A percentile compares a stretch with the other conserved stretches of the same genome.
These are phyloP conservation scores for Lutraria rhynchaena DNA, from an alignment of 1,140 invertebrate species.

Conservation along the genomic window DNA sequence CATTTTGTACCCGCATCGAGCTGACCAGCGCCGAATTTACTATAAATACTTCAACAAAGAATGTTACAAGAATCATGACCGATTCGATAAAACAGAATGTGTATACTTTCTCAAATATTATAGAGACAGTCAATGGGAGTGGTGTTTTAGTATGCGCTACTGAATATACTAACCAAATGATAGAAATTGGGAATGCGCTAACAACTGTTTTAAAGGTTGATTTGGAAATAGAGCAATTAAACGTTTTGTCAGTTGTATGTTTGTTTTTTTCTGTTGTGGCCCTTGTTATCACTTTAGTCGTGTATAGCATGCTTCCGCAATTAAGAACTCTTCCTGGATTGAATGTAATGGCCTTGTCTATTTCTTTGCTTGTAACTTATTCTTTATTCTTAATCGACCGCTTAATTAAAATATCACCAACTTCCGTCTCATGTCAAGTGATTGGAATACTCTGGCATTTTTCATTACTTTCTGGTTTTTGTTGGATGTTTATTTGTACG, in stretches of 20 bases:
- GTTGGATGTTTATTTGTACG: constrained; percentile 41
- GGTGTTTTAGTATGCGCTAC: neutral
- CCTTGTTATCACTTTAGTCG: constrained; percentile 12
- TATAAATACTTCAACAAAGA: neutral
- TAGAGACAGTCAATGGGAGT: neutral
- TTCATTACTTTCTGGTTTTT: constrained; percentile 7
- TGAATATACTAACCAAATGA: constrained; percentile 2
- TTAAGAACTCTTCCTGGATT: constrained; percentile 28
- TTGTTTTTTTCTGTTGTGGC: neutral
- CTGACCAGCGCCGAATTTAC: neutral
- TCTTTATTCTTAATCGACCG: neutral
- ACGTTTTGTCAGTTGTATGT: constrained; percentile 8
- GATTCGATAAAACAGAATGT: neutral
- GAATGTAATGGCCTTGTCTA: constrained; percentile 35
- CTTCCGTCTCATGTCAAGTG: neutral
- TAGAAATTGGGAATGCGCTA: neutral
- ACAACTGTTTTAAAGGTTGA: neutral
- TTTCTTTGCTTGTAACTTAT: constrained; percentile 10
- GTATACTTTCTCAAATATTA: neutral
- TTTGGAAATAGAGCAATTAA: neutral
- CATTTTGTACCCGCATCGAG: constrained; percentile 7
- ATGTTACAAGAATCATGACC: neutral
- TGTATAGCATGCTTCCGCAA: constrained; percentile 4
- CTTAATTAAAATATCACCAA: neutral
- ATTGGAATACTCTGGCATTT: constrained; percentile 29